phyloP scores from a whole-genome alignment of 2,888 invertebrate species.

The Pyrocoelia pectoralis region DNA sequence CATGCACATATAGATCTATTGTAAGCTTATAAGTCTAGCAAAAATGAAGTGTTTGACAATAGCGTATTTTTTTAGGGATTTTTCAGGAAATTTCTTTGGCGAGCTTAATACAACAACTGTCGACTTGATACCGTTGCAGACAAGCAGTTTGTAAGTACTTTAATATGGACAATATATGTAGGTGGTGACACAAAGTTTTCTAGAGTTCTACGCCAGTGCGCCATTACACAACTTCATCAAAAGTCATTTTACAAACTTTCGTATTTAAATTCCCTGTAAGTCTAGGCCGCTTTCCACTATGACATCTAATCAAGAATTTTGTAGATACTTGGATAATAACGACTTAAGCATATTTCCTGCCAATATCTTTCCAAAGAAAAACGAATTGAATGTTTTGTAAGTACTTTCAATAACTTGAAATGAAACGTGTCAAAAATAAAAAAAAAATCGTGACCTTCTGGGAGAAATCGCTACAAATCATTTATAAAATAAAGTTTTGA shows the following conservation, averaged over 20 bases:
- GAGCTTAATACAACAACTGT: slow-evolving; percentile 53
- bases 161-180: background rate
- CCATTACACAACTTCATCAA: slow-evolving; percentile 53
- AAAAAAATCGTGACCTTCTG: background rate
- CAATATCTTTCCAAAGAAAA: slow-evolving; percentile 56
- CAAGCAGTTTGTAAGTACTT: slow-evolving; percentile 60
- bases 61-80: slow-evolving; percentile 52
- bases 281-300: slow-evolving; percentile 47
- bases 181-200: slow-evolving; percentile 15
- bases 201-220: slow-evolving; percentile 61
- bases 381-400: slow-evolving; percentile 59
- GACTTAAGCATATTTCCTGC: slow-evolving; percentile 55
- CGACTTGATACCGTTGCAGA: slow-evolving; percentile 47
- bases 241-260: slow-evolving; percentile 55
- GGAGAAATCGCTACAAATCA: too few species aligned
- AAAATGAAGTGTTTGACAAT: background rate
- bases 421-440: background rate
- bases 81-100: slow-evolving; percentile 60
- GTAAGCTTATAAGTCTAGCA: slow-evolving; percentile 51
- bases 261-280: slow-evolving; percentile 47
- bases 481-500: too few species aligned
- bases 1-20: slow-evolving; percentile 54
- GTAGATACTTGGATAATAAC: slow-evolving; percentile 62
- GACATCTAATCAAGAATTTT: background rate
- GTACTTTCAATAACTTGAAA: slow-evolving; percentile 41